Base-by-base conservation (phyloP, 2,888 invertebrate genomes). In the Dryococelus australis region DNA sequence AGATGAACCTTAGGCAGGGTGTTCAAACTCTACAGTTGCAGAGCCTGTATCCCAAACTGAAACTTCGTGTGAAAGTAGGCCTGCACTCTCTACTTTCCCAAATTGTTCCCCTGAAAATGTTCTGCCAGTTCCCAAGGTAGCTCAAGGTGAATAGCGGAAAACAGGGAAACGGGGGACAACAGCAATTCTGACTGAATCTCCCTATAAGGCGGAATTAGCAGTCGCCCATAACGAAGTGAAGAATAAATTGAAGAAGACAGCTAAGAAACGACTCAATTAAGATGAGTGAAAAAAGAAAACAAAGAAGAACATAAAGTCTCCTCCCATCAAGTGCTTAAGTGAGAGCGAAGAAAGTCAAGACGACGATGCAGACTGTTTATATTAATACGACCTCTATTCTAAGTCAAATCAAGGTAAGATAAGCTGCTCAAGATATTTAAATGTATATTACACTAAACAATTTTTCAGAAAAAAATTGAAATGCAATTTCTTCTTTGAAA, bases 321-420 rank as follows among this genome's bases (percentile, higher is more conserved):
- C n/a, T n/a, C n/a, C n/a, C n/a, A n/a, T n/a, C n/a, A n/a, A n/a
- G n/a, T n/a, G n/a, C n/a, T n/a, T n/a, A n/a, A n/a, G n/a, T n/a
- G n/a, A n/a, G n/a, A n/a, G n/a, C n/a, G n/a, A n/a, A n/a, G n/a
- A n/a, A n/a, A n/a, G n/a, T n/a, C n/a, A n/a, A n/a, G n/a, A n/a
- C n/a, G n/a, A n/a, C n/a, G n/a, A n/a, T n/a, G n/a, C n/a, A n/a
- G n/a, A n/a, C n/a, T n/a, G n/a, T n/a, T n/a, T n/a, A n/a, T n/a
- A n/a, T n/a, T n/a, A n/a, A n/a, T n/a, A n/a, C n/a, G n/a, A n/a
- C n/a, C n/a, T n/a, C n/a, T n/a, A n/a, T n/a, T n/a, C n/a, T n/a
- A n/a, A n/a, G n/a, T n/a, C 81, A 81, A 81, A 20, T 81, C 13
- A 81, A 81, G 13, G 81, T 81, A 13, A 26, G 81, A 81, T 47